These are phyloP conservation scores for Lithophane socia DNA, from an alignment of 2,888 invertebrate genomes.

Conservation along the genomic window DNA sequence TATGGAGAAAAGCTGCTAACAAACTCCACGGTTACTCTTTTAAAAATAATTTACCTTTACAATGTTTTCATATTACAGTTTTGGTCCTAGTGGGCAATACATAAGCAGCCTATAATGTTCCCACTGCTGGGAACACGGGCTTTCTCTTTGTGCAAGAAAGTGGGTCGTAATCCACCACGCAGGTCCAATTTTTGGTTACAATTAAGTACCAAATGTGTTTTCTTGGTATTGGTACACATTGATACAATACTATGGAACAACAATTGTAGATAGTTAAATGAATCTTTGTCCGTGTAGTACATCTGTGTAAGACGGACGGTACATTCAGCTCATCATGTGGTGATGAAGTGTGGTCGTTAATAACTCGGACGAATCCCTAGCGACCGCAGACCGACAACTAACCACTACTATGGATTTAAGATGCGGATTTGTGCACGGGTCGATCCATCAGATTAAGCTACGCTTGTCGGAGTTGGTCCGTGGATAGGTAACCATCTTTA, in stretches of 20 bases:
- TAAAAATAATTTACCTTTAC: neutral
- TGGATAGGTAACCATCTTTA: no score
- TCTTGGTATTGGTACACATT: neutral
- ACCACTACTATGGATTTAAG: conserved; percentile 51
- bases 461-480: no score
- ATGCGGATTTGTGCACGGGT: neutral
- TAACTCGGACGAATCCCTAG: conserved; percentile 65
- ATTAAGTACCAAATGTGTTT: neutral
- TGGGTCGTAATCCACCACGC: no score
- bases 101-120: no score
- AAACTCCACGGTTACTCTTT: neutral
- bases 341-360: conserved; percentile 71
- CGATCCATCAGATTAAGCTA: no score
- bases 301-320: neutral
- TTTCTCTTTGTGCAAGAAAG: no score
- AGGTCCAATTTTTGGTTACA: neutral
- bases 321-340: conserved; percentile 62
- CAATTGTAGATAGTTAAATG: neutral
- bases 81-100: no score
- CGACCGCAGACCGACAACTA: conserved; percentile 51
- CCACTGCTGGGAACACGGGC: no score
- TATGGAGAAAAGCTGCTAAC: neutral
- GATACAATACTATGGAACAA: neutral
- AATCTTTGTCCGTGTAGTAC: neutral
- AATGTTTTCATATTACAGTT: no score